Percentiles rank a stretch among this genome's conserved stretches.
Conservation (phyloP, 2,888 invertebrate genomes). For the Oligia fasciuncula region DNA sequence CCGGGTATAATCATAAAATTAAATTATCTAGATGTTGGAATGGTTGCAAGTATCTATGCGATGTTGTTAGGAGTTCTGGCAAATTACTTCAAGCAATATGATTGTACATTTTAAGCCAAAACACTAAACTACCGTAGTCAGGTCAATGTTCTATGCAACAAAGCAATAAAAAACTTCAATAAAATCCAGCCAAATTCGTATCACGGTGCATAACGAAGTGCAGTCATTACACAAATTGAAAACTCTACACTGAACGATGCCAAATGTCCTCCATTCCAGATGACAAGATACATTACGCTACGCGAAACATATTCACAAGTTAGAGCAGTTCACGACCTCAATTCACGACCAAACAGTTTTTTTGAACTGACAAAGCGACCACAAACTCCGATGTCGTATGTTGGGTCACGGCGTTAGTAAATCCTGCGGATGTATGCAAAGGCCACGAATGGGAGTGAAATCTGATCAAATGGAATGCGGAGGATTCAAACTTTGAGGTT, state of each 20-base stretch:
- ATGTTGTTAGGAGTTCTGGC: constrained; percentile 15
- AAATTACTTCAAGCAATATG: constrained; percentile 23
- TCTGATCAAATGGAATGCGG: constrained; percentile 71
- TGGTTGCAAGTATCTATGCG: constrained; percentile 13
- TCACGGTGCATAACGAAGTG: constrained; percentile 37
- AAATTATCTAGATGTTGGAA: constrained; percentile 37
- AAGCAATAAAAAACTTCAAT: constrained; percentile 26
- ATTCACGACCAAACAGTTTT: constrained; percentile 54
- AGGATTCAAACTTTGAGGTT: constrained; percentile 69
- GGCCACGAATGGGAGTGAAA: constrained; percentile 68
- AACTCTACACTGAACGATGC: constrained; percentile 40
- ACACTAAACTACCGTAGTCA: neutral
- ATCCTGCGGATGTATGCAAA: constrained; percentile 78
- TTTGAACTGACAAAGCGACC: constrained; percentile 65
- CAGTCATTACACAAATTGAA: constrained; percentile 59
- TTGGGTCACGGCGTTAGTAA: constrained; percentile 75
- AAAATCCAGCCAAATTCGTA: constrained; percentile 31
- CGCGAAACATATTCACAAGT: constrained; percentile 45
- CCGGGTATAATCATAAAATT: constrained; percentile 30
- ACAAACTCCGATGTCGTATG: constrained; percentile 70
- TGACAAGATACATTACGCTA: constrained; percentile 43
- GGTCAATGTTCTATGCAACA: neutral
- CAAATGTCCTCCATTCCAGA: constrained; percentile 48
- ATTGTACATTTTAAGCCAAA: constrained; percentile 1
- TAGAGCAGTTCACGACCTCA: constrained; percentile 57